Percentiles rank a stretch among this genome's conserved stretches.
Evolutionary conservation across 2,113 vertebrate genomes (phyloP).

Genomic region (Phalacrocorax brasilianus): DNA sequence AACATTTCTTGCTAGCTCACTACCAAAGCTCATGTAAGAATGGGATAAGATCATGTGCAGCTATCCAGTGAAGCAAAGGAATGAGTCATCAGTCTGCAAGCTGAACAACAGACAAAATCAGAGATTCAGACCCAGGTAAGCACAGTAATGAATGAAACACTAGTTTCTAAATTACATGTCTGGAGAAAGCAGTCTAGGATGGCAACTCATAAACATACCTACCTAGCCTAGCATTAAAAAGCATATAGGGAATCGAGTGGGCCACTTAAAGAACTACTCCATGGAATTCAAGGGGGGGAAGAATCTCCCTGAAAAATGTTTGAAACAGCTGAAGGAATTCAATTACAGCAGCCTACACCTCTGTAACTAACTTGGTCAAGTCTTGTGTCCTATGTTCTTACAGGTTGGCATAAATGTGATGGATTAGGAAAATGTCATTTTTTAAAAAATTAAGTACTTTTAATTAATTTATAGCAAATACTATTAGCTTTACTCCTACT

Average conservation of each 20-base stretch:
- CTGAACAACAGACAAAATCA: not conserved
- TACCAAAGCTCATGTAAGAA: conserved; percentile 21
- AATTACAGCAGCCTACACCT: not conserved
- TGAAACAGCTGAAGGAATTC: not conserved
- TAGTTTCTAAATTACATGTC: conserved; percentile 1
- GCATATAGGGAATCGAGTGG: not conserved
- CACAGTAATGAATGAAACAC: conserved; percentile 41
- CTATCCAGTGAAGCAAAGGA: conserved; percentile 19
- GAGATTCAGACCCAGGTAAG: conserved; percentile 32
- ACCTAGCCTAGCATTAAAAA: not conserved
- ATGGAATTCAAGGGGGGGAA: not conserved
- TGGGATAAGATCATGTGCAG: conserved; percentile 12
- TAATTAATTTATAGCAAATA: not conserved
- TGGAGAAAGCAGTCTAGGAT: not conserved
- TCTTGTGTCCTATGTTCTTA: not conserved
- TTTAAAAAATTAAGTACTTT: not conserved
- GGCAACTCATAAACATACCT: not conserved
- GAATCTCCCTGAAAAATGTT: not conserved
- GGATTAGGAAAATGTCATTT: not conserved
- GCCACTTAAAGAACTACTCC: not conserved
- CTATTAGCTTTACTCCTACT: not conserved
- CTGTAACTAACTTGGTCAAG: not conserved
- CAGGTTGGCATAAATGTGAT: not conserved
- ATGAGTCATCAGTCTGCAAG: conserved; percentile 50
- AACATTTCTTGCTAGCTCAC: conserved; percentile 24